These are phyloP conservation scores for Trachythela sp. DNA, from an alignment of 64 coral and sea anemone species.

Conservation along the genomic window DNA sequence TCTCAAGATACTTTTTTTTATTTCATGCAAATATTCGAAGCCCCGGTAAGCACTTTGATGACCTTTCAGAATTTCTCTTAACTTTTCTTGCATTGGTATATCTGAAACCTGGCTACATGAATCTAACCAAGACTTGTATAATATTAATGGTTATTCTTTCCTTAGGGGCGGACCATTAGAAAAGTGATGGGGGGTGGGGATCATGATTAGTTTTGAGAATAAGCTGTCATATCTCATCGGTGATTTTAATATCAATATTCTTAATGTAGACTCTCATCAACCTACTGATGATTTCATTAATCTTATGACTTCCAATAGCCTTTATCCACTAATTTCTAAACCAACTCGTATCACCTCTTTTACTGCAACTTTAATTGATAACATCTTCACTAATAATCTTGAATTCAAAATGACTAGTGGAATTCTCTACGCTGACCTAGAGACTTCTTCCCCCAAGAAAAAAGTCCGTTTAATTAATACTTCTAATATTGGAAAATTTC, in stretches of 20 bases:
- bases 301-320: not conserved
- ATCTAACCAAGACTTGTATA: not conserved
- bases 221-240: not conserved
- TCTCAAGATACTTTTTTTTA: not conserved
- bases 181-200: no score
- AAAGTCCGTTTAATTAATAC: not conserved
- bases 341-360: not conserved
- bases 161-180: not conserved
- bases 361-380: not conserved
- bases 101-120: not conserved
- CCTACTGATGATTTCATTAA: not conserved
- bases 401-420: not conserved
- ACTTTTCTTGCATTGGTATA: not conserved
- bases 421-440: not conserved
- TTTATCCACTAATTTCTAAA: not conserved
- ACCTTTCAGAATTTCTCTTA: not conserved
- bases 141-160: constrained; percentile 13
- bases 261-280: not conserved
- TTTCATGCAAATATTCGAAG: not conserved
- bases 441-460: not conserved
- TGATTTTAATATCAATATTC: not conserved
- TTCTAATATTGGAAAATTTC: constrained; percentile 6
- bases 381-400: constrained; percentile 14
- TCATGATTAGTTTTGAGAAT: not conserved
- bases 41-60: not conserved